Percentiles rank a stretch among this genome's conserved stretches.
phyloP scores from a whole-genome alignment of 2,888 invertebrate species.

The Leptura quadrifasciata region DNA sequence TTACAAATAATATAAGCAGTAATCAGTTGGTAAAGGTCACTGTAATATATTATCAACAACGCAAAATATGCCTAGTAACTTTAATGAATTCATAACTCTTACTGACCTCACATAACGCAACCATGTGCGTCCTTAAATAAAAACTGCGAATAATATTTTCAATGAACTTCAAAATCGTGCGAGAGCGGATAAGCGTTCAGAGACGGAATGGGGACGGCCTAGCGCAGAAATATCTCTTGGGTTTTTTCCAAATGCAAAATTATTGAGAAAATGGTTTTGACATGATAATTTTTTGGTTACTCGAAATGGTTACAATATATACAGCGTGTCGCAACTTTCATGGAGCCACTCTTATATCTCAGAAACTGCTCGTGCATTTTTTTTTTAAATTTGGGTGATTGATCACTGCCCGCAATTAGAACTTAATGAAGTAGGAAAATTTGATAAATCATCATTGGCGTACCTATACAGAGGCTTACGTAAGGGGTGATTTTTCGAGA shows the following conservation, averaged over 20 bases:
- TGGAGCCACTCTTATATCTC: too few relatives aligned
- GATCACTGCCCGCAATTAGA: too few relatives aligned
- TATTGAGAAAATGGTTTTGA: background rate
- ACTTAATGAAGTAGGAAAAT: too few relatives aligned
- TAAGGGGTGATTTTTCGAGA: too few relatives aligned
- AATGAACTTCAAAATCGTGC: conserved; percentile 4
- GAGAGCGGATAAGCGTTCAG: background rate
- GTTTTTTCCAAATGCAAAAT: conserved; percentile 24
- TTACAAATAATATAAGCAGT: conserved; percentile 11
- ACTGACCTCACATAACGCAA: conserved; percentile 46
- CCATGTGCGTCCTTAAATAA: conserved; percentile 20
- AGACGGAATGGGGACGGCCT: conserved; percentile 12
- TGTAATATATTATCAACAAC: conserved; percentile 38
- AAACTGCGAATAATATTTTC: conserved; percentile 26
- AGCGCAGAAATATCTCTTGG: conserved; percentile 14
- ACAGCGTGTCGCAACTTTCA: too few relatives aligned
- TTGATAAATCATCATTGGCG: too few relatives aligned
- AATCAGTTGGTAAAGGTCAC: conserved; percentile 29
- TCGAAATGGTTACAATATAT: too few relatives aligned
- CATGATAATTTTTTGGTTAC: background rate
- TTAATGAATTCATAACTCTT: conserved; percentile 37
- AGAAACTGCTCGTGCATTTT: too few relatives aligned
- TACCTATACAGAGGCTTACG: too few relatives aligned
- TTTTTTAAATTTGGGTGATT: too few relatives aligned
- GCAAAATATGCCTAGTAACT: conserved; percentile 30